Conservation (phyloP, 2,888 invertebrate genomes). For the Nymphalis urticae region DNA sequence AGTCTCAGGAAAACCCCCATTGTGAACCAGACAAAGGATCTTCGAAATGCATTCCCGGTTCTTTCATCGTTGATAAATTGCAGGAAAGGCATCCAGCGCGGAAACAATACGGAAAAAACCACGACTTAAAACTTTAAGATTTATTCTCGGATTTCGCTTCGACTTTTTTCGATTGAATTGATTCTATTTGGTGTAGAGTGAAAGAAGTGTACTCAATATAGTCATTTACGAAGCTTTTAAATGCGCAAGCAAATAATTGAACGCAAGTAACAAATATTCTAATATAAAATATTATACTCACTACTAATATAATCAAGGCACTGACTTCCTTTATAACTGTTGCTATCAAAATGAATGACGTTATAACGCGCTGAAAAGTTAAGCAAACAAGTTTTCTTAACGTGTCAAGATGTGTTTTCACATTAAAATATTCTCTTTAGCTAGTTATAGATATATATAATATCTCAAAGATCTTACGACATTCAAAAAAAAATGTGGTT, state of each 20-base stretch:
- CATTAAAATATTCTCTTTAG: too few species aligned
- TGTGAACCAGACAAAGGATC: conserved; percentile 41
- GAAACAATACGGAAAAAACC: conserved; percentile 43
- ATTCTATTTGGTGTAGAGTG: conserved; percentile 16
- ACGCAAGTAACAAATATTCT: background rate
- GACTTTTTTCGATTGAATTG: conserved; percentile 29
- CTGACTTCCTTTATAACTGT: too few species aligned
- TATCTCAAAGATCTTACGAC: too few species aligned
- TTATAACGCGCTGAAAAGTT: too few species aligned
- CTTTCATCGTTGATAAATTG: conserved; percentile 44
- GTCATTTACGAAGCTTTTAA: background rate
- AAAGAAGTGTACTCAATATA: background rate
- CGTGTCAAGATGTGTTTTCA: too few species aligned
- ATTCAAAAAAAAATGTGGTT: too few species aligned
- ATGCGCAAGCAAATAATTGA: background rate
- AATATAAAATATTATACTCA: background rate
- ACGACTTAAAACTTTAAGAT: conserved; percentile 39
- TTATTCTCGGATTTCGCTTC: conserved; percentile 32
- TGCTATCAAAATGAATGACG: too few species aligned
- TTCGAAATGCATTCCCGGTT: conserved; percentile 40
- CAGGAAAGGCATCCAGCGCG: conserved; percentile 36
- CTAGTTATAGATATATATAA: too few species aligned
- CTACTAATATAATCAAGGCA: too few species aligned
- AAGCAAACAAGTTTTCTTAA: too few species aligned
- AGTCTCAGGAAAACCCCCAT: conserved; percentile 32